Conservation (phyloP, 2,888 invertebrate species). For the Andrena hattorfiana region DNA sequence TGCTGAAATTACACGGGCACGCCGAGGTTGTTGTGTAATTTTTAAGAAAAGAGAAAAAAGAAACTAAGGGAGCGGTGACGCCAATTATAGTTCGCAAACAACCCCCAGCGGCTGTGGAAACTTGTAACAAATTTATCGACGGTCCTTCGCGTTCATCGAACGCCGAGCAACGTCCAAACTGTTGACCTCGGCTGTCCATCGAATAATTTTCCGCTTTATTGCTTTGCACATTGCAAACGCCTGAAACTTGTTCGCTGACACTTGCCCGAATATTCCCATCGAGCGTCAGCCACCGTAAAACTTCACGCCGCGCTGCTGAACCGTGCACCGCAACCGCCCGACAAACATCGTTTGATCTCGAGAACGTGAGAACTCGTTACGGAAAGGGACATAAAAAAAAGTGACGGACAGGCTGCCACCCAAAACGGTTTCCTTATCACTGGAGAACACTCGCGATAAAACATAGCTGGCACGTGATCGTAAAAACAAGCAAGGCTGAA, state of each 20-base stretch:
- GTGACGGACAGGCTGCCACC: constrained; percentile 10
- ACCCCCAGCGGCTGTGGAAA: too few species aligned
- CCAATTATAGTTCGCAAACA: too few species aligned
- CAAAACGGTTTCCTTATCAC: constrained; percentile 44
- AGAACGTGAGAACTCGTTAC: constrained; percentile 35
- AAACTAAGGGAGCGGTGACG: too few species aligned
- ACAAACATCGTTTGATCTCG: constrained; percentile 51
- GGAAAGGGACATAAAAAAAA: constrained; percentile 10
- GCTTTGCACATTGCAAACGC: constrained; percentile 34
- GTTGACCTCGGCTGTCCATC: background rate
- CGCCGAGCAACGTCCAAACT: constrained; percentile 6
- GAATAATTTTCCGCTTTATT: constrained; percentile 47
- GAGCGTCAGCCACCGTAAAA: constrained; percentile 44
- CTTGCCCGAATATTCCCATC: constrained; percentile 49
- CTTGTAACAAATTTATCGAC: background rate
- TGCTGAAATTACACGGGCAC: too few species aligned
- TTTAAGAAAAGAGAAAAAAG: too few species aligned
- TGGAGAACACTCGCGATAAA: constrained; percentile 44
- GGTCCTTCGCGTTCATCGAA: background rate
- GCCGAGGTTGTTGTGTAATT: too few species aligned
- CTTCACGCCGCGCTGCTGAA: constrained; percentile 10
- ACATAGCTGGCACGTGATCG: constrained; percentile 7
- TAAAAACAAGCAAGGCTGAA: constrained; percentile 11
- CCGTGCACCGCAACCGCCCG: constrained; percentile 9
- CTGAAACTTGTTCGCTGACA: constrained; percentile 43